Evolutionary conservation across 2,888 invertebrate species (phyloP).

Genomic region (Tyria jacobaeae): DNA sequence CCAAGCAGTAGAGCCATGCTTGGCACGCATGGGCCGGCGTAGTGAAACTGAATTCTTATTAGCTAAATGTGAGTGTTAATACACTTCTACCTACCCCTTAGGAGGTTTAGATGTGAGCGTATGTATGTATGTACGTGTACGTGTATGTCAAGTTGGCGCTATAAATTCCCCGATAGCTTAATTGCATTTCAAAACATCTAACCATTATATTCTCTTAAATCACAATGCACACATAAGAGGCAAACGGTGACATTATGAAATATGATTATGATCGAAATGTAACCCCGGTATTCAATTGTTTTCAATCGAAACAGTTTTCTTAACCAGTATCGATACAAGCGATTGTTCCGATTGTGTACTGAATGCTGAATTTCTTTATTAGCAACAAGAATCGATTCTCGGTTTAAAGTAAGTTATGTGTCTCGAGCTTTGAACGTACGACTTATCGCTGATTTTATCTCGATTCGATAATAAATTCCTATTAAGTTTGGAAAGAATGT

Average conservation of each 20-base stretch:
- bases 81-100: too few species aligned
- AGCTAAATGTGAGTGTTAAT: too few species aligned
- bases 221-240: slow-evolving; percentile 32
- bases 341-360: slow-evolving; percentile 48
- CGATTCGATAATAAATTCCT: slow-evolving; percentile 13
- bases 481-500: slow-evolving; percentile 1
- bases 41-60: too few species aligned
- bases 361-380: slow-evolving; percentile 47
- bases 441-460: slow-evolving; percentile 34
- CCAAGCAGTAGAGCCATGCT: too few species aligned
- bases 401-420: slow-evolving; percentile 10
- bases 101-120: too few species aligned
- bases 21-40: too few species aligned
- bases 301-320: slow-evolving; percentile 55
- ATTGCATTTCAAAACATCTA: background rate
- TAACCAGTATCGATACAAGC: slow-evolving; percentile 53
- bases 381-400: slow-evolving; percentile 34
- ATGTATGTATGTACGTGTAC: too few species aligned
- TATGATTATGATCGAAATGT: slow-evolving; percentile 48
- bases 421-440: background rate
- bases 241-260: slow-evolving; percentile 48
- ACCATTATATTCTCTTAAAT: background rate
- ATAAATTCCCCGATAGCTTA: background rate
- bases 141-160: too few species aligned
- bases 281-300: slow-evolving; percentile 54